Base-by-base conservation (phyloP, 1,140 invertebrate species). In the Oscheius sp. region DNA sequence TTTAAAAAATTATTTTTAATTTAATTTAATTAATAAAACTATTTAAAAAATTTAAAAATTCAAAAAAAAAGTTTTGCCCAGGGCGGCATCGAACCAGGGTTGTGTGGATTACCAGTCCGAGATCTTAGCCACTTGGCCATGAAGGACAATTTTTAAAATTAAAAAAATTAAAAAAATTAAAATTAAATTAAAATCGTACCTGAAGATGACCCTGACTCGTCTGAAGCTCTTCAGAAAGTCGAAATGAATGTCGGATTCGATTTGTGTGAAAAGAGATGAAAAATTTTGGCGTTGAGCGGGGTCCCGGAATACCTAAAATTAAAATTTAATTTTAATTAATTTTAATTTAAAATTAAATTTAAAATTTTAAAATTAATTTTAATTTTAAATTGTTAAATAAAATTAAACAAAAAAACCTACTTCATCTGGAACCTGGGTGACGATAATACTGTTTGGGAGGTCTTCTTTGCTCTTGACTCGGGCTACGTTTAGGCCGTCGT, bases 171-270 rank as follows among this genome's bases (percentile, higher is more conserved):
- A 13, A 20, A 26, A 68, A 0, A 45, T 49, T 68, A 29, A 18
- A 55, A 70, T 61, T n/a, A 10, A 28, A 35, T 13, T 26, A 20
- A n/a, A 7, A 31, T 18, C 15, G 4, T 67, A 70, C 36, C 36
- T 35, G 67, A 82, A 82, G 49, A 82, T 77, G 23, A 84, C 74
- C 18, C 81, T 80, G 34, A 83, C 82, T 35, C 81, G 72, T 64
- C 79, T 74, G 73, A 83, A 83, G 42, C 78, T 62, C 52, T 81
- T 82, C 28, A 83, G 64, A 68, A 79, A 83, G 63, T 83, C 82
- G 63, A 82, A 84, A 34, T 79, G 82, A 23, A 79, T 71, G 34
- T 76, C 59, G 7, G 76, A 36, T 28, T 78, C 73, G 45, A 83
- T 79, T 73, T 83, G 79, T 28, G 62, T 67, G 73, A 83, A 83